A percentile compares a stretch with the other conserved stretches of the same genome.
Conservation (phyloP, 1,140 invertebrate species). For the Thrips palmi region DNA sequence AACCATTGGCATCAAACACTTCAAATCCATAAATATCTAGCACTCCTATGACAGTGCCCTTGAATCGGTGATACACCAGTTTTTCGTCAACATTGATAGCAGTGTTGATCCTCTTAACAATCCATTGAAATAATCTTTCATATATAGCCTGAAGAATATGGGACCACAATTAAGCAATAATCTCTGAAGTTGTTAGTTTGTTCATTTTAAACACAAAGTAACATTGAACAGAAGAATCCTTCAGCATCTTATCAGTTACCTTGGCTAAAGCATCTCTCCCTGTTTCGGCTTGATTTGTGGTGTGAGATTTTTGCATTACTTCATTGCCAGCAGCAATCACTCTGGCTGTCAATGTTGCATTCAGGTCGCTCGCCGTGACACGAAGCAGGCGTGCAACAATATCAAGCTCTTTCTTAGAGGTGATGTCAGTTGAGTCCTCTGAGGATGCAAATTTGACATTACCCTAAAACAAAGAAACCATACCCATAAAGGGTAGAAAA, state of each 20-base stretch:
- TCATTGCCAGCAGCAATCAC: slow-evolving; percentile 87
- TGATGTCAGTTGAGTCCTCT: slow-evolving; percentile 44
- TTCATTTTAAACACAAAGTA: slow-evolving; percentile 8
- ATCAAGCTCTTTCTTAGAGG: slow-evolving; percentile 33
- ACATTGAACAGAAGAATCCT: slow-evolving; percentile 6
- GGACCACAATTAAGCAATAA: slow-evolving; percentile 10
- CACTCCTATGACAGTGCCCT: slow-evolving; percentile 79
- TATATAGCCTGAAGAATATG: slow-evolving; percentile 54
- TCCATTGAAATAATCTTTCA: slow-evolving; percentile 82
- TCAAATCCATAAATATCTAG: slow-evolving; percentile 96
- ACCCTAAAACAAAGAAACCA: slow-evolving; percentile 35
- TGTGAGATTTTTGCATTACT: slow-evolving; percentile 83
- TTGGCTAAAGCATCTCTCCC: slow-evolving; percentile 89
- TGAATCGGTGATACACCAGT: slow-evolving; percentile 21
- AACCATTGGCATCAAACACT: slow-evolving; percentile 87
- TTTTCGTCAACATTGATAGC: slow-evolving; percentile 47
- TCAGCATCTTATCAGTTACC: slow-evolving; percentile 23
- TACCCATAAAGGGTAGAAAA: slow-evolving; percentile 9
- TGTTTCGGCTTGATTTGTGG: slow-evolving; percentile 62
- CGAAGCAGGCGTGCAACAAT: slow-evolving; percentile 49
- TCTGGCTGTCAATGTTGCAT: slow-evolving; percentile 57
- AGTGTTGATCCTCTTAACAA: slow-evolving; percentile 73
- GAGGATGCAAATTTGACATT: slow-evolving; percentile 48
- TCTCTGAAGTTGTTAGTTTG: not conserved
- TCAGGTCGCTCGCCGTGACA: slow-evolving; percentile 52